Conservation (phyloP, 2,888 invertebrate genomes). For the Horisme vitalbata region DNA sequence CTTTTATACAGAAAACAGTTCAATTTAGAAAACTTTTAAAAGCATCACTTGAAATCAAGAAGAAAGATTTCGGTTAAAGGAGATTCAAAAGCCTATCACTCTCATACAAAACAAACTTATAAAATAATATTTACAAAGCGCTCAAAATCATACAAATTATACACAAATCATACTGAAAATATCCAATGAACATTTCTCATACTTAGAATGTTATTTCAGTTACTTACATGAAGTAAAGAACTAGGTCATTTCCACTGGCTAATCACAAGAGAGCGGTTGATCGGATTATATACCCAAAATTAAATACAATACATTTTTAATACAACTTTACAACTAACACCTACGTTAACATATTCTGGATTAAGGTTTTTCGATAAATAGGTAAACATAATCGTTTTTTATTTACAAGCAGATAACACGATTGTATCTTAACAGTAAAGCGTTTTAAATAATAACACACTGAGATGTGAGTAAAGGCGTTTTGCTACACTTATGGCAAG, state of each 20-base stretch:
- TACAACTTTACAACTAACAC: conserved; percentile 81
- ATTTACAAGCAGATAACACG: conserved; percentile 81
- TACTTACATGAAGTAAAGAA: conserved; percentile 53
- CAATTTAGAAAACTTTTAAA: conserved; percentile 28
- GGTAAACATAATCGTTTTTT: conserved; percentile 77
- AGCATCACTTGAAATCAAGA: conserved; percentile 50
- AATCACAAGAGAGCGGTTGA: conserved; percentile 79
- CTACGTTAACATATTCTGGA: conserved; percentile 76
- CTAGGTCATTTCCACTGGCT: conserved; percentile 66
- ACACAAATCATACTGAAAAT: conserved; percentile 55
- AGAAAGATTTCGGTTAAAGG: conserved; percentile 59
- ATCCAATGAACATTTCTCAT: conserved; percentile 57
- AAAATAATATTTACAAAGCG: conserved; percentile 81
- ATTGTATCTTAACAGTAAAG: conserved; percentile 77
- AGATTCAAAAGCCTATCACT: conserved; percentile 80
- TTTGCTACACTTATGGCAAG: conserved; percentile 75
- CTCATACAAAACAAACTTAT: conserved; percentile 68
- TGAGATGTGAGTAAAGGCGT: conserved; percentile 82
- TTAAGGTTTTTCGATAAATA: conserved; percentile 80
- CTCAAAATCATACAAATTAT: conserved; percentile 73
- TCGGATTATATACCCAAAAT: conserved; percentile 77
- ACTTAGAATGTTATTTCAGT: conserved; percentile 52
- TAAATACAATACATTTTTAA: conserved; percentile 80
- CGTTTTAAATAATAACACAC: conserved; percentile 82
- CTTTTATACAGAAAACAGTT: conserved; percentile 18